Conservation (phyloP, 2,888 invertebrate genomes). For the Lacanobia wlatinum region DNA sequence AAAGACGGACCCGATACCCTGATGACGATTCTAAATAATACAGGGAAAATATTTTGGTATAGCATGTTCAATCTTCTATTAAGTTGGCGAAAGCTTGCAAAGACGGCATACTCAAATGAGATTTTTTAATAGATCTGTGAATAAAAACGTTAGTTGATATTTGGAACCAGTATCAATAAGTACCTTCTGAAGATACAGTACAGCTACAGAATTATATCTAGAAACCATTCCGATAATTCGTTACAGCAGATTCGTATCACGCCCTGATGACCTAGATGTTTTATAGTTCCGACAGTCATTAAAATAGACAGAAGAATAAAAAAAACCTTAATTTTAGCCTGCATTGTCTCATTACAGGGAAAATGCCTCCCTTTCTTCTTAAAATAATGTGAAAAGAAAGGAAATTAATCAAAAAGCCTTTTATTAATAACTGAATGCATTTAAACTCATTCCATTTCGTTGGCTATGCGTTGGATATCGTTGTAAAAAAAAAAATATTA, state of each 20-base stretch:
- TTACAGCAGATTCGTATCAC: not conserved
- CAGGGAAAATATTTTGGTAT: slow-evolving; percentile 18
- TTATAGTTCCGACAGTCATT: not conserved
- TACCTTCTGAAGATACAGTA: not conserved
- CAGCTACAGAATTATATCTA: not conserved
- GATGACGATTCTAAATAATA: slow-evolving; percentile 7
- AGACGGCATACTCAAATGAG: too few species aligned
- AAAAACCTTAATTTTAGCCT: not conserved
- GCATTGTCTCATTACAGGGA: too few species aligned
- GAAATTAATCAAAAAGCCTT: not conserved
- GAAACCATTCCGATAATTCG: not conserved
- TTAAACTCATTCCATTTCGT: slow-evolving; percentile 58
- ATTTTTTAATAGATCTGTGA: slow-evolving; percentile 4
- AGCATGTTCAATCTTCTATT: too few species aligned
- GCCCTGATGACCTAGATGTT: not conserved
- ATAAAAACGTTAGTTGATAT: not conserved
- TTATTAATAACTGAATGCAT: slow-evolving; percentile 38
- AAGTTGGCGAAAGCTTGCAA: not conserved
- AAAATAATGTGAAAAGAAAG: too few species aligned
- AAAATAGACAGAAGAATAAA: not conserved
- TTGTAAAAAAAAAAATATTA: slow-evolving; percentile 23
- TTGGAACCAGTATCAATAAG: not conserved
- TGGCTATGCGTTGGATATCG: slow-evolving; percentile 5
- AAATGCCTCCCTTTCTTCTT: too few species aligned
- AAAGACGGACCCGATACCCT: not conserved